These are phyloP conservation scores for Felis catus DNA, from an alignment of 2,113 vertebrate genomes.

Conservation along the genomic window F.catus_Fca126_mat1.0 CM031416.1:99551001-99551500, in stretches of 20 bases:
- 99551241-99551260: not conserved
- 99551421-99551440: not conserved
- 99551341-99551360: constrained; percentile 24
- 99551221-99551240: not conserved
- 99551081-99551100: not conserved
- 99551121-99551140: not conserved
- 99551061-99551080: not conserved
- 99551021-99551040: not conserved
- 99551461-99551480: not conserved
- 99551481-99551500: constrained; percentile 21
- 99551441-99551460: not conserved
- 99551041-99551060: not conserved
- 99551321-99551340: not conserved
- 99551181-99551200: not conserved
- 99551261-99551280: not conserved
- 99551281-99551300: not conserved
- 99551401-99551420: constrained; percentile 38
- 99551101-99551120: not conserved
- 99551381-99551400: constrained; percentile 43
- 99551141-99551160: not conserved
- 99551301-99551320: not conserved
- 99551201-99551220: not conserved
- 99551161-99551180: not conserved
- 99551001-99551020: not conserved
- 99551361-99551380: constrained; percentile 11